phyloP scores from a whole-genome alignment of 2,113 vertebrate species.

The Bolborhynchus lineola region DNA sequence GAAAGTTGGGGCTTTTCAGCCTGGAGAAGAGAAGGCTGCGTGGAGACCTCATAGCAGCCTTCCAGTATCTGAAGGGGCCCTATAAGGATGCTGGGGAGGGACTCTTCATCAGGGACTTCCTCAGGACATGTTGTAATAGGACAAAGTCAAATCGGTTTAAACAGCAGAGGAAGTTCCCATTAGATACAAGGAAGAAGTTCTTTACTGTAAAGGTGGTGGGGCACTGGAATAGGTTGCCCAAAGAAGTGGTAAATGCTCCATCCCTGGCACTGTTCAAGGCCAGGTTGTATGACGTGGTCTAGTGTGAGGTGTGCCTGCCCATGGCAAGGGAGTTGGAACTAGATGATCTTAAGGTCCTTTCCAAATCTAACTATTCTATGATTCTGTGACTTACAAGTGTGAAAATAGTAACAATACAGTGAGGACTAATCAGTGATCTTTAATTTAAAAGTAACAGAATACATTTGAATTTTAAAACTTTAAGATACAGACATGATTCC shows the following conservation, averaged over 20 bases:
- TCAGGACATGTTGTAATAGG: background rate
- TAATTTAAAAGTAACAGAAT: background rate
- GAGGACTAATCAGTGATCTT: background rate
- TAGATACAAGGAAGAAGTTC: too few species aligned
- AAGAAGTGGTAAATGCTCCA: too few species aligned
- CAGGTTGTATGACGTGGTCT: too few species aligned
- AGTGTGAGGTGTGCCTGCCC: too few species aligned
- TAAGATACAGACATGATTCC: background rate
- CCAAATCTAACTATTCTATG: too few species aligned
- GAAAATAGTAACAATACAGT: background rate
- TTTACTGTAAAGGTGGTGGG: too few species aligned
- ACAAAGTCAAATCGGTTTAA: too few species aligned
- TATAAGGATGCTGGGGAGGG: background rate
- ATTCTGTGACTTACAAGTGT: background rate
- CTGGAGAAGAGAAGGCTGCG: background rate
- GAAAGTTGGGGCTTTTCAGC: background rate
- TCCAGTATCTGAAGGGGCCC: background rate
- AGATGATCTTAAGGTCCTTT: too few species aligned
- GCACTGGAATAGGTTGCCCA: too few species aligned
- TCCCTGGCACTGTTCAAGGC: too few species aligned
- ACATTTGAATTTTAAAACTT: background rate
- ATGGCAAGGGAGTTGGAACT: too few species aligned
- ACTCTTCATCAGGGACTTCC: background rate
- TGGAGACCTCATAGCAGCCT: background rate
- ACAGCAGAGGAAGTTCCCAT: too few species aligned